Percentiles rank a stretch among this genome's conserved stretches.
phyloP scores from a whole-genome alignment of 2,888 invertebrate genomes.

The Argyra leucocephala region DNA sequence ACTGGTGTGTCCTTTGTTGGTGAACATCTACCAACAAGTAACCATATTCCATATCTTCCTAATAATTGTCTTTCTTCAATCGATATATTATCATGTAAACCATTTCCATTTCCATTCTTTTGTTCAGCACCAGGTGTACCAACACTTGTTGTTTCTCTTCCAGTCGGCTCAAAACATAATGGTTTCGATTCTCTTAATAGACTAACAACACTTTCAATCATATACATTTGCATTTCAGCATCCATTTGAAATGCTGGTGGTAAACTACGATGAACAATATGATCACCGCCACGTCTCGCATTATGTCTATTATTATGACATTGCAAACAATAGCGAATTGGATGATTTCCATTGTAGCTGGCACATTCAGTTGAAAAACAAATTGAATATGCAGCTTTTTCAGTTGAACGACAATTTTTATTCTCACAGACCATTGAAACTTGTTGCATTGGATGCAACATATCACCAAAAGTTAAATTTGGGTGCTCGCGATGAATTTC shows the following conservation, averaged over 20 bases:
- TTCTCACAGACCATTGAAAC: conserved; percentile 93
- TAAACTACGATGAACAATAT: conserved; percentile 80
- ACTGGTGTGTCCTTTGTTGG: conserved; percentile 67
- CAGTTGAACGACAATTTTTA: conserved; percentile 88
- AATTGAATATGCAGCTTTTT: conserved; percentile 87
- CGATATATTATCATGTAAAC: conserved; percentile 56
- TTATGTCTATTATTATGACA: conserved; percentile 85
- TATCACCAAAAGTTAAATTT: conserved; percentile 74
- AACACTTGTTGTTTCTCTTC: conserved; percentile 42
- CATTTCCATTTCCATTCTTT: conserved; percentile 39
- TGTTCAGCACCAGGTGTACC: conserved; percentile 35
- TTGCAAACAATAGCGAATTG: conserved; percentile 84
- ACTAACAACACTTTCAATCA: conserved; percentile 87
- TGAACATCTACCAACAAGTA: conserved; percentile 86
- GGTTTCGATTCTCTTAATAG: conserved; percentile 88
- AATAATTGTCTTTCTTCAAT: conserved; percentile 81
- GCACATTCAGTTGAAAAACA: conserved; percentile 97
- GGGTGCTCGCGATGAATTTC: conserved; percentile 82
- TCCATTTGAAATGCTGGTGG: conserved; percentile 84
- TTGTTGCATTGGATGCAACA: conserved; percentile 86
- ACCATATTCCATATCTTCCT: conserved; percentile 93
- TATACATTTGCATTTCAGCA: conserved; percentile 81
- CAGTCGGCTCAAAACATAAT: conserved; percentile 53
- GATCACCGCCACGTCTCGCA: conserved; percentile 75
- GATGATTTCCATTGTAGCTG: conserved; percentile 90